Conservation (phyloP, 2,888 invertebrate species). For the Arrhopalites spinosus region DNA sequence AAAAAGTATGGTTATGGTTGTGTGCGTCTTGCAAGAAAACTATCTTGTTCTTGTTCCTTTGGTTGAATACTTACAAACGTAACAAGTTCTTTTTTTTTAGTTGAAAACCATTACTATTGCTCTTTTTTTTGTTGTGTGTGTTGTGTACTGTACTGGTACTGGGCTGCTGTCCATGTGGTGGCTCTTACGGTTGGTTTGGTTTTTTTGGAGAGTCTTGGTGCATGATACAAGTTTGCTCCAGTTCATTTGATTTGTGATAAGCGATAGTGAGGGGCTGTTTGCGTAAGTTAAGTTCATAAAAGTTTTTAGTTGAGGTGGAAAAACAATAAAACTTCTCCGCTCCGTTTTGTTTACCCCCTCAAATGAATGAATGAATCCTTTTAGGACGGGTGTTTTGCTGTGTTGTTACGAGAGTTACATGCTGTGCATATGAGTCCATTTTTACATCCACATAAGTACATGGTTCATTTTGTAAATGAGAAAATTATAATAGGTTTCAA, state of each 20-base stretch:
- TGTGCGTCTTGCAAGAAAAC: no score
- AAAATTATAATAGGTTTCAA: conserved; percentile 16
- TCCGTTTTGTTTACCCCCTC: conserved; percentile 10
- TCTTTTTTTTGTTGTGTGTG: background rate
- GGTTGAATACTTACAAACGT: no score
- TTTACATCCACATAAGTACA: background rate
- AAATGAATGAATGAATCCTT: conserved; percentile 11
- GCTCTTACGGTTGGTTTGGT: background rate
- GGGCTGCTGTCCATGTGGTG: background rate
- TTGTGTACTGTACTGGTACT: background rate
- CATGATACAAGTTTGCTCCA: conserved; percentile 19
- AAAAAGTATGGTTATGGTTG: no score
- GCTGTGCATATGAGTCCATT: background rate
- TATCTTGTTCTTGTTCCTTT: no score
- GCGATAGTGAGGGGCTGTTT: conserved; percentile 6
- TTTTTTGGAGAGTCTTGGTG: background rate
- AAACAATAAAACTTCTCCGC: conserved; percentile 28
- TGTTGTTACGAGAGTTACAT: background rate
- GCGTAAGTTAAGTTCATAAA: conserved; percentile 29
- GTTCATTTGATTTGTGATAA: conserved; percentile 28
- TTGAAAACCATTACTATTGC: no score
- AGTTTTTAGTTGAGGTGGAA: conserved; percentile 33
- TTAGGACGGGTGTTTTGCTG: background rate
- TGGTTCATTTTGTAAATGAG: conserved; percentile 8
- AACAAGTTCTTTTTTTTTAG: no score